phyloP scores from a whole-genome alignment of 64 coral and sea anemone species.

The Dendronephthya gigantea region DNA sequence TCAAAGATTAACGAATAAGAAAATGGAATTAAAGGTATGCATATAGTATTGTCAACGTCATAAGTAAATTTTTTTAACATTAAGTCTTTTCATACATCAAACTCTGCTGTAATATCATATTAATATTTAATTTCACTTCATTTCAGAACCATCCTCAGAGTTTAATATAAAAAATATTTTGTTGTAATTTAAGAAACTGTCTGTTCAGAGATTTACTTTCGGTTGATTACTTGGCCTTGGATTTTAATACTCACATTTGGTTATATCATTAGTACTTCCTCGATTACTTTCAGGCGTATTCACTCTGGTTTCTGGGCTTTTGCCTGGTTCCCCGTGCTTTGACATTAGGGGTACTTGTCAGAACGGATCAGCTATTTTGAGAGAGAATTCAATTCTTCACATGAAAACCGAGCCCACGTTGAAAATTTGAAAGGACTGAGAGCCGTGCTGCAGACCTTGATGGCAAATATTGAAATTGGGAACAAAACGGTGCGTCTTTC shows the following conservation, averaged over 20 bases:
- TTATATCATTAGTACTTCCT: neutral
- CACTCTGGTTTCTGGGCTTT: neutral
- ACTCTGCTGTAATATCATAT: neutral
- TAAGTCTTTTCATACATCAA: neutral
- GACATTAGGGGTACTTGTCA: neutral
- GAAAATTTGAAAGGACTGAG: slow-evolving; percentile 29
- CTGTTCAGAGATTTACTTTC: slow-evolving; percentile 2
- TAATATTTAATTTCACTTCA: neutral
- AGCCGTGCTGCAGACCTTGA: slow-evolving; percentile 30
- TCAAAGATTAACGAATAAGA: neutral
- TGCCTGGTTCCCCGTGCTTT: neutral
- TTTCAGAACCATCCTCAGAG: neutral
- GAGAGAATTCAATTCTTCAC: neutral
- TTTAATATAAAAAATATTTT: neutral
- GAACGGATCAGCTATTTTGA: neutral
- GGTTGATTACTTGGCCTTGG: slow-evolving; percentile 16
- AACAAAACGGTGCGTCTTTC: neutral
- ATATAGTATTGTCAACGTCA: neutral
- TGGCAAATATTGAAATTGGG: neutral
- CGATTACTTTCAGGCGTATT: neutral
- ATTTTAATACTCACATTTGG: neutral
- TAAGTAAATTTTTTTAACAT: neutral
- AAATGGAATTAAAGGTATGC: neutral
- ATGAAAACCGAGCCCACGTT: neutral
- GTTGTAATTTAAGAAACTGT: neutral